Evolutionary conservation across 2,113 vertebrate species (phyloP).

Genomic region (Gadus macrocephalus): DNA sequence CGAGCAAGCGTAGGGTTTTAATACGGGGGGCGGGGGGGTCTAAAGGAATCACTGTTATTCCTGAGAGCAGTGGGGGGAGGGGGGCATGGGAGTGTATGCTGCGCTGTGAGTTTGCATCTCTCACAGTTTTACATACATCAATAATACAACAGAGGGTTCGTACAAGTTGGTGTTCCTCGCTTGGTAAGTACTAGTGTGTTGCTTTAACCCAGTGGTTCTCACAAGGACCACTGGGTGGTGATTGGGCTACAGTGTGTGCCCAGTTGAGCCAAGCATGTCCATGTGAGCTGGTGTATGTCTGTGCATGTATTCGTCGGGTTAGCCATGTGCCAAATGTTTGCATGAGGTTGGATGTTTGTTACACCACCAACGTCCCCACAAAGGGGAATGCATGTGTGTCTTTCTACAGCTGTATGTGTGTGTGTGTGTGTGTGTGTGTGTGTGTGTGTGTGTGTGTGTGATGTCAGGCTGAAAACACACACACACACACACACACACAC

Average conservation of each 20-base stretch:
- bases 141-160: too few species aligned
- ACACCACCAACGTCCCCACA: too few species aligned
- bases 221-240: slow-evolving; percentile 31
- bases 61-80: too few species aligned
- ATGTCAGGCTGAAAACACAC: slow-evolving; percentile 53
- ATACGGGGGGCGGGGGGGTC: too few species aligned
- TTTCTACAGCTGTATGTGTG: slow-evolving; percentile 15
- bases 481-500: not conserved
- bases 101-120: too few species aligned
- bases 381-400: slow-evolving; percentile 2
- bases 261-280: not conserved
- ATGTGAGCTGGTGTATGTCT: slow-evolving; percentile 12
- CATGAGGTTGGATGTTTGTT: not conserved
- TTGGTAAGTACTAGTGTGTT: too few species aligned
- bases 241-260: slow-evolving; percentile 36
- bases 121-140: too few species aligned
- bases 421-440: slow-evolving; percentile 4
- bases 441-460: slow-evolving; percentile 16
- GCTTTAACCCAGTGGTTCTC: slow-evolving; percentile 49
- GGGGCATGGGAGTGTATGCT: too few species aligned
- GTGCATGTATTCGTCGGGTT: too few species aligned
- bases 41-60: too few species aligned
- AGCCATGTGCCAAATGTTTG: not conserved
- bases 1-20: too few species aligned
- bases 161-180: too few species aligned